Conservation (phyloP, 2,797 vertebrate species). For the Manis pentadactyla region DNA sequence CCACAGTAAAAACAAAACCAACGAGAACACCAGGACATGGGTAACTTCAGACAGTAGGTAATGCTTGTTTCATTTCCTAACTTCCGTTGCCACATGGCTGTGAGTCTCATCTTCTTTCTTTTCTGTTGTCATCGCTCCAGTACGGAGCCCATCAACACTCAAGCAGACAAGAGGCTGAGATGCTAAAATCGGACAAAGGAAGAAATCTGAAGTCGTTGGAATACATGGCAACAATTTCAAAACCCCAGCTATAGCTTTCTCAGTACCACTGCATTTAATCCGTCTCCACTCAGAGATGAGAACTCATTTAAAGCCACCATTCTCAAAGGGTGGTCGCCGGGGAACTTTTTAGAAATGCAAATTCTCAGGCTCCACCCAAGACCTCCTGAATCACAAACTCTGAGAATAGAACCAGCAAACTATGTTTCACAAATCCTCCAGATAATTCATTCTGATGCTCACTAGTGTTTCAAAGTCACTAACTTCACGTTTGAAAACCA, state of each 20-base stretch:
- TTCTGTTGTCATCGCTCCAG: not conserved
- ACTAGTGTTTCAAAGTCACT: not conserved
- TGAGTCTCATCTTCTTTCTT: not conserved
- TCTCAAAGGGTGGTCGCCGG: not conserved
- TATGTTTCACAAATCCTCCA: not conserved
- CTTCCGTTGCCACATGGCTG: not conserved
- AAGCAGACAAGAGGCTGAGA: not conserved
- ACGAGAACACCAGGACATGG: not conserved
- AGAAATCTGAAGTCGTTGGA: not conserved
- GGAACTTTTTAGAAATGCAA: not conserved
- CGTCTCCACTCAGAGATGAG: not conserved
- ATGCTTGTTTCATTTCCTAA: not conserved
- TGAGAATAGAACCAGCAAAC: not conserved
- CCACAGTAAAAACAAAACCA: not conserved
- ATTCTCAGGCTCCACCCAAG: not conserved
- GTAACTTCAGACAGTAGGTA: not conserved
- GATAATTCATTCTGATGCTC: not conserved
- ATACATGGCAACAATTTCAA: not conserved
- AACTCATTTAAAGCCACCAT: not conserved
- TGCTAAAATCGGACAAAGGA: not conserved
- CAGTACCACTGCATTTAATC: not conserved
- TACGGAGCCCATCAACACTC: not conserved
- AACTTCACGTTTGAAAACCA: not conserved
- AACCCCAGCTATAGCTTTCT: not conserved
- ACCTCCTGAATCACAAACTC: not conserved